Evolutionary conservation across 1,140 invertebrate species (phyloP), one percentile per base, ranked within the genome.

Genomic region (Ptiloglossa arizonensis): DNA sequence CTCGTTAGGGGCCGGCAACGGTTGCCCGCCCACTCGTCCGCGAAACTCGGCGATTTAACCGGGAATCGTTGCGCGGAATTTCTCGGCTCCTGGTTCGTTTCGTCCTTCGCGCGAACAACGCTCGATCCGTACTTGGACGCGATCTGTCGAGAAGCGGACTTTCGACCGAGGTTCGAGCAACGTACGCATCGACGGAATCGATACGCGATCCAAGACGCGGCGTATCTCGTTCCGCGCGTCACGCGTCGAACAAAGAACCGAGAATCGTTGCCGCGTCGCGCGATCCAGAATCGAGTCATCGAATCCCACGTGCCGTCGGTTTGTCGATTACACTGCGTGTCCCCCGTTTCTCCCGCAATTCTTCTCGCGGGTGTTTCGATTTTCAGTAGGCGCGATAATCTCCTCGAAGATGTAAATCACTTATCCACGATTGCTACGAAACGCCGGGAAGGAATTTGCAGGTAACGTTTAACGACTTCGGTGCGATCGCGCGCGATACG

Each of bases 1-100:
- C 72, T 70, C 52, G 71, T 79, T 79, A 79, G 62, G 59, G 48
- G n/a, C 41, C n/a, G 56, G 38, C 59, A 44, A 44, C 46, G 68
- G 59, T 60, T 63, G 17, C 19, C n/a, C 29, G 15, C 27, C 41
- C 5, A 15, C n/a, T n/a, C n/a, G n/a, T n/a, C n/a, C n/a, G 3
- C 24, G 29, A 27, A 54, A 56, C 27, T 73, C 29, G 41, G 60
- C 60, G 52, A 66, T 64, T 79, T 48, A 38, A 48, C 69, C 69
- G 63, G 54, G 67, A 60, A 76, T 76, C 24, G 44, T 76, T 27
- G n/a, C 38, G 1, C 22, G 19, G 48, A 24, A 38, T 62, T 32
- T 29, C 9, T 8, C 52, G 35, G 19, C 15, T 15, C 56, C 1
- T 8, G 29, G 3, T 6, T 56, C 17, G 35, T 32, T 22, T 67